phyloP scores from a whole-genome alignment of 2,113 vertebrate species.

The Notechis scutatus region DNA sequence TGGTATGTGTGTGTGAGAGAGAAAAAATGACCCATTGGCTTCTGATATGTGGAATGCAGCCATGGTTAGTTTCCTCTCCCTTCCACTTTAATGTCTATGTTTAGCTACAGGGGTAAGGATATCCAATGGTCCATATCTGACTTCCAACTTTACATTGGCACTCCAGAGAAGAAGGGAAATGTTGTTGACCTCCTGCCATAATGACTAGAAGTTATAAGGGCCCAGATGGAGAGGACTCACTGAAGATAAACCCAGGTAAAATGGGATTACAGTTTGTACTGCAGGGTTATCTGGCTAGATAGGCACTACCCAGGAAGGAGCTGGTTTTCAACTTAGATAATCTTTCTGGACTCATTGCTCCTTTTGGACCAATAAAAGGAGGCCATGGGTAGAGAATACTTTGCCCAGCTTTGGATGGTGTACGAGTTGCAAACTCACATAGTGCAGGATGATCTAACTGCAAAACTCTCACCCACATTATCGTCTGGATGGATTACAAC shows the following conservation, averaged over 20 bases:
- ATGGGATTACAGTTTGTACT: background rate
- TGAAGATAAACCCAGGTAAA: background rate
- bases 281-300: background rate
- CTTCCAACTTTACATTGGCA: background rate
- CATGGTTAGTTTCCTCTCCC: background rate
- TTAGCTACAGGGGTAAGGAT: background rate
- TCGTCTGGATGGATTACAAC: background rate
- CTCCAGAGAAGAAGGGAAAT: background rate
- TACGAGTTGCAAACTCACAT: background rate
- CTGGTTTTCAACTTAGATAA: background rate
- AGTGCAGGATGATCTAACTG: background rate
- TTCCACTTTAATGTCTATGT: background rate
- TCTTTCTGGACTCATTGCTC: background rate
- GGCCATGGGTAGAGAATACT: background rate
- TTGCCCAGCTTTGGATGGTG: background rate
- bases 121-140: background rate
- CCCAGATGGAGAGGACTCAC: background rate
- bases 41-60: background rate
- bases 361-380: background rate
- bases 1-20: background rate
- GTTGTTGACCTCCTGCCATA: background rate
- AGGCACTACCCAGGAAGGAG: background rate
- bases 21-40: background rate
- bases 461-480: background rate
- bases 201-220: background rate